Evolutionary conservation across 2,113 vertebrate genomes (phyloP).

Genomic region (Grammomys dolichurus): DNA sequence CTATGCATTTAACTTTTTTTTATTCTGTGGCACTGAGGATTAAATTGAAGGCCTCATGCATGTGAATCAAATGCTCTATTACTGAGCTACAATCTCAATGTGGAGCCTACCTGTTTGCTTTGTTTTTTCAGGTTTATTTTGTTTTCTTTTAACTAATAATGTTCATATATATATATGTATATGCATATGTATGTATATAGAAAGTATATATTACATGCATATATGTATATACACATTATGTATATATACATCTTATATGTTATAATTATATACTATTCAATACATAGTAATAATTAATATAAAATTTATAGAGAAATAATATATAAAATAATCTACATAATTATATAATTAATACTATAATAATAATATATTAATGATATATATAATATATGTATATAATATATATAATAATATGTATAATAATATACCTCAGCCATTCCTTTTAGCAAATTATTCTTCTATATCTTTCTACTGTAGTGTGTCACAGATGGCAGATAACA

Average conservation of each 20-base stretch:
- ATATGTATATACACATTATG: no score
- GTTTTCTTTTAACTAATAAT: constrained; percentile 23
- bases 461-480: not conserved
- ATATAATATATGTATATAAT: no score
- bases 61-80: not conserved
- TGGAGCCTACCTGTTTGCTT: not conserved
- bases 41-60: not conserved
- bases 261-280: no score
- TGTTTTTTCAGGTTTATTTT: not conserved
- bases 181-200: no score
- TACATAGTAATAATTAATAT: no score
- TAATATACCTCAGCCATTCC: not conserved
- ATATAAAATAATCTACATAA: no score
- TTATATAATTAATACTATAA: no score
- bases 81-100: not conserved
- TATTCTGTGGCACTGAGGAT: not conserved
- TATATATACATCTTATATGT: no score
- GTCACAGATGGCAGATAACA: not conserved
- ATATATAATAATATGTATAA: no score
- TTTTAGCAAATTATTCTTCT: not conserved
- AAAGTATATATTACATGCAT: not conserved
- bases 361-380: no score
- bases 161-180: not conserved
- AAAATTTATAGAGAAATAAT: no score
- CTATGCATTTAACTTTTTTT: not conserved